These are phyloP conservation scores for Hybognathus amarus DNA, from an alignment of 2,797 vertebrate genomes.

Conservation along the genomic window DNA sequence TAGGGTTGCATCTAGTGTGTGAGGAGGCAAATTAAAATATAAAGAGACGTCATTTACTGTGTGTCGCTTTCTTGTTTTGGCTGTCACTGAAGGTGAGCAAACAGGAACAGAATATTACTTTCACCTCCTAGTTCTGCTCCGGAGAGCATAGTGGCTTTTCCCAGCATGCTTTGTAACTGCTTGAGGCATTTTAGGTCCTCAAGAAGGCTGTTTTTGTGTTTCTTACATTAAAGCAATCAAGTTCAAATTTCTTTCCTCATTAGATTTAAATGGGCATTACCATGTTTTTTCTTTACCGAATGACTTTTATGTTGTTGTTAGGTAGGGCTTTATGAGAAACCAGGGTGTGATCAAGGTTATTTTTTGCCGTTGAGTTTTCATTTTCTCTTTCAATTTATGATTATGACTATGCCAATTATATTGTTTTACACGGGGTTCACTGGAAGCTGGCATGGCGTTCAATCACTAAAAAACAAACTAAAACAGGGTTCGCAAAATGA, in stretches of 20 bases:
- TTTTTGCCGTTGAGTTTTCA: neutral
- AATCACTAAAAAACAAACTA: no score
- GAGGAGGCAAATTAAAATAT: neutral
- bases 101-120: slow-evolving; percentile 43
- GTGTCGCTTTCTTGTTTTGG: slow-evolving; percentile 7
- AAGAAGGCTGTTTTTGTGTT: slow-evolving; percentile 19
- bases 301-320: neutral
- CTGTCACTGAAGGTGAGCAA: slow-evolving; percentile 10
- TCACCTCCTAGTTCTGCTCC: slow-evolving; percentile 38
- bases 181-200: slow-evolving; percentile 35
- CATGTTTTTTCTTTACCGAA: neutral
- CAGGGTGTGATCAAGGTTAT: slow-evolving; percentile 4
- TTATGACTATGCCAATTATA: neutral
- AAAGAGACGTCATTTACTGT: neutral
- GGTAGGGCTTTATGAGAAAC: neutral
- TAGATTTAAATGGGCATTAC: neutral
- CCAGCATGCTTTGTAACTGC: slow-evolving; percentile 32
- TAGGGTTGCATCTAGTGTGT: neutral
- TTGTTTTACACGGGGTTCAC: neutral
- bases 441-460: neutral
- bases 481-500: neutral
- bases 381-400: slow-evolving; percentile 7
- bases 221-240: neutral
- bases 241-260: neutral
- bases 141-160: slow-evolving; percentile 30